Evolutionary conservation across 2,113 vertebrate genomes (phyloP).

Genomic region (Acrocephalus arundinaceus): DNA sequence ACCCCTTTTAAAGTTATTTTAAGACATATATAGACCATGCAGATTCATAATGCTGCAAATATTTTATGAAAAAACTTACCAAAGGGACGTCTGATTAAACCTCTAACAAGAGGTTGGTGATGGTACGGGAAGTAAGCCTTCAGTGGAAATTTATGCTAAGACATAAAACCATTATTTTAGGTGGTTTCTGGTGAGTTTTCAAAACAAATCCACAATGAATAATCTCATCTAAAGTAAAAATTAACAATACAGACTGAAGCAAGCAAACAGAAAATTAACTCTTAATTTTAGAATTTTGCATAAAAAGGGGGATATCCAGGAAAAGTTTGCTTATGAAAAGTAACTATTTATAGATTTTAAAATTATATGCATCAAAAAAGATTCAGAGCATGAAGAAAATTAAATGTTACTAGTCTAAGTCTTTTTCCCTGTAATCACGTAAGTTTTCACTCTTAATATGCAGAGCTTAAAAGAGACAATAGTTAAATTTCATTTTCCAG

Average conservation of each 20-base stretch:
- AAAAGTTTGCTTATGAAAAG: not conserved
- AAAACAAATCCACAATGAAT: not conserved
- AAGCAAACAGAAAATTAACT: not conserved
- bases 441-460: not conserved
- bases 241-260: not conserved
- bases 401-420: not conserved
- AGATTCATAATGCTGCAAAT: not conserved
- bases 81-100: constrained; percentile 75
- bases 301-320: not conserved
- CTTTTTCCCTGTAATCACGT: not conserved
- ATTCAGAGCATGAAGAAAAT: not conserved
- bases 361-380: not conserved
- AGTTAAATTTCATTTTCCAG: not conserved
- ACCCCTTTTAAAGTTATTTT: not conserved
- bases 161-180: constrained; percentile 44
- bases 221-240: not conserved
- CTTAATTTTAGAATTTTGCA: not conserved
- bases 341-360: not conserved
- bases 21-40: not conserved
- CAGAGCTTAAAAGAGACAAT: not conserved
- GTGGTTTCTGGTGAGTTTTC: not conserved
- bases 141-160: constrained; percentile 80
- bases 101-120: constrained; percentile 74
- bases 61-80: constrained; percentile 73
- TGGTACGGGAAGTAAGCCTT: constrained; percentile 83